Percentiles rank a stretch among this genome's conserved stretches.
Evolutionary conservation across 2,888 invertebrate genomes (phyloP).

Genomic region (Hanleya hanleyi): DNA sequence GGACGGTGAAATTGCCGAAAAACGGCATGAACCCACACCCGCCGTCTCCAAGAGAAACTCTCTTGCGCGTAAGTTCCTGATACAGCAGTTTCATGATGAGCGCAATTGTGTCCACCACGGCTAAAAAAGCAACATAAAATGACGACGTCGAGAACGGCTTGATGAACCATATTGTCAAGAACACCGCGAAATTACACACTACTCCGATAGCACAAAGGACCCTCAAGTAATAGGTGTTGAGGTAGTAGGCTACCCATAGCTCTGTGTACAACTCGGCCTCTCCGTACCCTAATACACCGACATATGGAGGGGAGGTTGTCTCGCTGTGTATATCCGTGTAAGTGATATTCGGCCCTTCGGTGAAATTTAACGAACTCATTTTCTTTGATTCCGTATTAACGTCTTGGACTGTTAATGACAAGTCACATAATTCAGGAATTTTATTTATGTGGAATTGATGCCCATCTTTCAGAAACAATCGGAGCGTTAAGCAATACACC

Average conservation of each 20-base stretch:
- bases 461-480: no score
- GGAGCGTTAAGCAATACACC: no score
- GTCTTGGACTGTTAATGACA: no score
- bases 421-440: no score
- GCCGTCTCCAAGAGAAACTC: slow-evolving; percentile 41
- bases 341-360: no score
- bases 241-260: slow-evolving; percentile 40
- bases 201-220: slow-evolving; percentile 52
- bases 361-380: no score
- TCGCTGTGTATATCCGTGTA: no score
- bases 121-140: slow-evolving; percentile 52
- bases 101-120: slow-evolving; percentile 54
- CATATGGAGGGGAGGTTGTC: no score
- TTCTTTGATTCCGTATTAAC: no score
- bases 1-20: slow-evolving; percentile 49
- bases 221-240: slow-evolving; percentile 56
- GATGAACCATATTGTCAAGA: slow-evolving; percentile 54
- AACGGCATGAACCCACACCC: slow-evolving; percentile 54
- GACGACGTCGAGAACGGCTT: slow-evolving; percentile 52
- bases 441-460: no score
- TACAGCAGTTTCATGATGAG: slow-evolving; percentile 50
- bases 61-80: slow-evolving; percentile 43
- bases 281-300: slow-evolving; percentile 10
- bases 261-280: slow-evolving; percentile 27
- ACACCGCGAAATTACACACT: slow-evolving; percentile 55